Evolutionary conservation across 1,140 invertebrate genomes (phyloP), one percentile per base, ranked within the genome.

Genomic region (Drosophila truncata): DNA sequence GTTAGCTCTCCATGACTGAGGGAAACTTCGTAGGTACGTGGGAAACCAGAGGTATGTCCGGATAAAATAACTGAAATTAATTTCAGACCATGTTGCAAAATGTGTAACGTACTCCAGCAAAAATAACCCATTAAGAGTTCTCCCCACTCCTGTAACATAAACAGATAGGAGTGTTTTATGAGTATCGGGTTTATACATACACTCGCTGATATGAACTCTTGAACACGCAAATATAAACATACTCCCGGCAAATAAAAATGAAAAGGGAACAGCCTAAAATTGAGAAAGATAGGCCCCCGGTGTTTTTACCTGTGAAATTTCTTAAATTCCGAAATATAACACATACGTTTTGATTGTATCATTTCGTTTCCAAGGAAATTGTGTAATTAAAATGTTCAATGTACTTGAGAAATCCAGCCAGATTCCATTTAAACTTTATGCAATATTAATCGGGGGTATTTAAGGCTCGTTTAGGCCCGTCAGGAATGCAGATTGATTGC

Each of bases 301-400:
- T n/a, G n/a, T n/a, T 23, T 37, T 54, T 18, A 54, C 18, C 20
- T 55, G 20, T 37, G 37, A 37, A 23, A 23, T 16, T 35, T 9
- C 8, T 29, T 1, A 35, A 35, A 35, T 23, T 35, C 31, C 31
- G 4, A 35, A 54, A 37, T 16, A n/a, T 31, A 35, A 37, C 31
- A 23, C 50, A 23, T n/a, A 54, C 50, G 14, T 27, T 27, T 57
- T 42, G 23, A 58, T 41, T 18, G 9, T 58, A 25, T 57, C 11
- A 41, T 57, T 57, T 57, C 33, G 33, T 61, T 42, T 16, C 42
- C 35, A 46, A 27, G 46, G n/a, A 31, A 42, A 29, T 49, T 18
- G 4, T 25, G 25, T 59, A 70, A 80, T 80, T 69, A 80, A 80
- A 39, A 50, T 70, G 57, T 75, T 31, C 44, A 61, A 69, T 35